Evolutionary conservation across 2,113 vertebrate genomes (phyloP), one percentile per base, ranked within the genome.

Genomic region (Diphyllodes magnificus): DNA sequence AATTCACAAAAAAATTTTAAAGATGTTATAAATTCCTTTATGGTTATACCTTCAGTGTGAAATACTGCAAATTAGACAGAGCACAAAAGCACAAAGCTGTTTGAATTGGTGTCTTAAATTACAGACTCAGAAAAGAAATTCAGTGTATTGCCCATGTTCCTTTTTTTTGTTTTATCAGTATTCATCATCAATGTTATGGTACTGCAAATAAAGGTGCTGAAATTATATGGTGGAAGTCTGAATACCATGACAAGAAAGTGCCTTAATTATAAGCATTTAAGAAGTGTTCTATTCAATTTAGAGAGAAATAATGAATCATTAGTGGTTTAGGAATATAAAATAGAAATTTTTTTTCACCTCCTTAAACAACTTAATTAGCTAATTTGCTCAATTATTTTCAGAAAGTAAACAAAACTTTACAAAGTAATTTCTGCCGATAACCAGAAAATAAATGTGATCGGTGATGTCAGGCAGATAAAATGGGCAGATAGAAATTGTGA

Each of bases 341-440:
- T 9, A 71, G 31, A 89, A 80, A 27, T 2, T 69, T 69, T 64
- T 71, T 92, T 87, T 86, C 63, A 65, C 25, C 33, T 72, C 45
- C 68, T 66, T 87, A 64, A 86, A 50, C 65, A 81, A 72, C 5
- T 79, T 61, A 20, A 1, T 20, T 72, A 88, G 75, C 80, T 95
- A 61, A 90, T 95, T 92, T 85, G 10, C 49, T 85, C 14, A 11
- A 53, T 92, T 86, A 65, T 76, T 95, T 95, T 73, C 75, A 69
- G 33, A 92, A 65, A 31, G 37, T 88, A 94, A 93, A 79, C 50
- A 95, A 82, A 93, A 76, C 82, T 64, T 69, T 85, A 82, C 14
- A 10, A 68, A 64, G 24, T 76, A 76, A 86, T 90, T 93, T 72
- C 40, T 72, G 35, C 37, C 72, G 85, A 69, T 92, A 86, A 80